Evolutionary conservation across 2,888 invertebrate genomes (phyloP).

Genomic region (Cheilosia grossa): DNA sequence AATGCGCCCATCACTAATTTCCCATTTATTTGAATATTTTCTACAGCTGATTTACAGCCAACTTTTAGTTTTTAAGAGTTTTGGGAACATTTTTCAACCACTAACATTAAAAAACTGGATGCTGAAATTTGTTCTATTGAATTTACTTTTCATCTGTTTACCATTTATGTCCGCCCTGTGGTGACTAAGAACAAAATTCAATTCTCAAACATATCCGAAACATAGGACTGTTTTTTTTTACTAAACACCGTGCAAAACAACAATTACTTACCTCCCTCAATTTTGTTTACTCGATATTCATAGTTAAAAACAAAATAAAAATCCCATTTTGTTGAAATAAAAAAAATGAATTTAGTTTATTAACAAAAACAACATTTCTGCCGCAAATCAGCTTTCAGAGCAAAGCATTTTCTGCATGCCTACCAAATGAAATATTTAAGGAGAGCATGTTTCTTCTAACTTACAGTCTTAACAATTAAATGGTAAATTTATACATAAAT

Average conservation of each 20-base stretch:
- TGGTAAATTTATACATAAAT: conserved; percentile 3
- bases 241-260: not conserved
- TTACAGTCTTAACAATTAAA: conserved; percentile 40
- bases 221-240: not conserved
- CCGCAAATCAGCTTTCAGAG: not conserved
- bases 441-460: not conserved
- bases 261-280: conserved; percentile 11
- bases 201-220: not conserved
- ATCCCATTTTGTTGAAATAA: conserved; percentile 29
- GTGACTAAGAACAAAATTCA: no score
- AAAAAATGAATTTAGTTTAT: conserved; percentile 45
- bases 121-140: no score
- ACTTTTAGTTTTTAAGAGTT: no score
- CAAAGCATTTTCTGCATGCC: conserved; percentile 37
- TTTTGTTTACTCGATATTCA: not conserved
- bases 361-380: conserved; percentile 7
- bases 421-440: conserved; percentile 8
- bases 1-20: no score
- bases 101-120: no score
- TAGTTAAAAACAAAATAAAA: conserved; percentile 6
- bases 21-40: no score
- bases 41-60: no score
- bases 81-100: no score
- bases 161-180: no score
- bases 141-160: no score